Conservation (phyloP, 2,113 vertebrate species). For the Melierax canorus region DNA sequence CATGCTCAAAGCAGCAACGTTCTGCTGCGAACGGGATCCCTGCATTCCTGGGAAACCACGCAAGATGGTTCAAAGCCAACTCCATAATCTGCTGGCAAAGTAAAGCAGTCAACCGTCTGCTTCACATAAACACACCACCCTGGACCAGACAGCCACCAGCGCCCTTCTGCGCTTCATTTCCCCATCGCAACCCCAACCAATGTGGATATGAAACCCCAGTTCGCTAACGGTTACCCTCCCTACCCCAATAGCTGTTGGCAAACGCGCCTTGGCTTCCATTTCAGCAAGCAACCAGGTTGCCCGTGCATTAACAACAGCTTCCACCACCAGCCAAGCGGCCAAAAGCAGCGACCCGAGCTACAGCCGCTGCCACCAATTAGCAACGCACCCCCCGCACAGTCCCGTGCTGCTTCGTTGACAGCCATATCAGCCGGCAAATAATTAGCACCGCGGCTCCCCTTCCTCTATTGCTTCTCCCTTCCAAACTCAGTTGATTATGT, state of each 20-base stretch:
- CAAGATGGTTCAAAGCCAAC: not conserved
- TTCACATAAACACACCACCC: not conserved
- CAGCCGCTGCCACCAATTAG: not conserved
- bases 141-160: not conserved
- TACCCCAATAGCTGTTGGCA: not conserved
- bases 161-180: not conserved
- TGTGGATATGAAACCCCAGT: not conserved
- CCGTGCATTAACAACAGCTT: not conserved
- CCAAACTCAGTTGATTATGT: not conserved
- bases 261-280: not conserved
- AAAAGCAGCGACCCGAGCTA: not conserved
- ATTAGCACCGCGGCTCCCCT: not conserved
- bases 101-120: constrained; percentile 24
- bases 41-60: not conserved
- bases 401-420: not conserved
- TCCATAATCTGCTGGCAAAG: not conserved
- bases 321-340: not conserved
- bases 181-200: not conserved
- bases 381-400: accelerated
- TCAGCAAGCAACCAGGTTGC: not conserved
- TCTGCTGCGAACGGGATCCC: not conserved
- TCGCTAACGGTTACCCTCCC: not conserved
- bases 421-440: not conserved
- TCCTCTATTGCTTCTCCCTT: not conserved
- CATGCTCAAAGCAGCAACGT: accelerated